These are phyloP conservation scores for Furcifer pardalis DNA, from an alignment of 2,797 vertebrate species.

Conservation along the genomic window DNA sequence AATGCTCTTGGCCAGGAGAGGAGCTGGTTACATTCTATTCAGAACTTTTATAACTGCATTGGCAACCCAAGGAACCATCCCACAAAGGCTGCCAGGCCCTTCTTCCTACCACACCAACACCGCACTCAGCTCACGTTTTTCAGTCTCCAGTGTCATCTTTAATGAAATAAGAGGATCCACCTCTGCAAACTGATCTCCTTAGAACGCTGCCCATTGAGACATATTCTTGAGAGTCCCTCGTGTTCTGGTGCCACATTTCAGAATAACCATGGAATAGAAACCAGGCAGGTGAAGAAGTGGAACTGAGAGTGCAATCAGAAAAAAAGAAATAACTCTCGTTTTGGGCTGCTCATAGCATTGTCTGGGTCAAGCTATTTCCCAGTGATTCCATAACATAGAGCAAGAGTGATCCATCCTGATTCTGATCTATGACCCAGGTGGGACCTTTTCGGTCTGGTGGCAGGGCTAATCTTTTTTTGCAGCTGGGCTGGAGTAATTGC, in stretches of 20 bases:
- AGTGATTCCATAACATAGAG: too few relatives aligned
- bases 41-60: not conserved
- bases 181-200: not conserved
- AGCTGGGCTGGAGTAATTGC: too few relatives aligned
- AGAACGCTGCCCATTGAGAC: not conserved
- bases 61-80: not conserved
- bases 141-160: not conserved
- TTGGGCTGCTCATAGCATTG: too few relatives aligned
- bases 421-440: too few relatives aligned
- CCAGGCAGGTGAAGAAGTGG: not conserved
- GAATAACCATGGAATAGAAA: not conserved
- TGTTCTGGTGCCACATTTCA: not conserved
- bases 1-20: not conserved
- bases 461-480: too few relatives aligned
- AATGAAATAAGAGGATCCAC: not conserved
- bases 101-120: too few relatives aligned
- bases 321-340: too few relatives aligned
- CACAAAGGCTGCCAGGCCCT: not conserved
- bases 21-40: not conserved
- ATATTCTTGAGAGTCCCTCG: not conserved
- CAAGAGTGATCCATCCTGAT: too few relatives aligned
- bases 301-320: not conserved
- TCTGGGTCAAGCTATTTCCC: too few relatives aligned
- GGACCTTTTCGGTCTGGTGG: too few relatives aligned
- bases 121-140: too few relatives aligned